Evolutionary conservation across 1,140 invertebrate species (phyloP).

Genomic region (Lethocerus indicus): DNA sequence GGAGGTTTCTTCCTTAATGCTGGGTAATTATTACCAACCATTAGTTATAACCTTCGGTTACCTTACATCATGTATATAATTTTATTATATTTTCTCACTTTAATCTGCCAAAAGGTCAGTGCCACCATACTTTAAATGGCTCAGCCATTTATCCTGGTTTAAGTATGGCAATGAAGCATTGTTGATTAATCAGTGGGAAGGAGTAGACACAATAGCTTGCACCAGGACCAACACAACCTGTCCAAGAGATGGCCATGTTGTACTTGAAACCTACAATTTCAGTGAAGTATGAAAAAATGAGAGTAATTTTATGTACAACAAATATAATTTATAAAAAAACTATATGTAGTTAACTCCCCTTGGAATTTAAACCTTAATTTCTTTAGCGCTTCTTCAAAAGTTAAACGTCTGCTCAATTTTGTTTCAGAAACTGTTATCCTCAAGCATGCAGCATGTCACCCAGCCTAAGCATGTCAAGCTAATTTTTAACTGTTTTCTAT

Average conservation of each 20-base stretch:
- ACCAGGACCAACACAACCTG: slow-evolving; percentile 53
- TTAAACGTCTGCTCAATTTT: too few relatives aligned
- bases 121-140: slow-evolving; percentile 75
- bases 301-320: too few relatives aligned
- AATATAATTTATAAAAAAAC: too few relatives aligned
- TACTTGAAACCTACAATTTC: slow-evolving; percentile 66
- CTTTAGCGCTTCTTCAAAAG: too few relatives aligned
- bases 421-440: too few relatives aligned
- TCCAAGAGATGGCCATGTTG: slow-evolving; percentile 51
- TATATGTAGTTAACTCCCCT: too few relatives aligned
- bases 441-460: too few relatives aligned
- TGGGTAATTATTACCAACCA: slow-evolving; percentile 38
- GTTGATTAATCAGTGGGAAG: slow-evolving; percentile 83
- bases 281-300: too few relatives aligned
- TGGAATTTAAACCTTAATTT: too few relatives aligned
- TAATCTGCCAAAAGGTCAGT: slow-evolving; percentile 45
- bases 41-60: neutral
- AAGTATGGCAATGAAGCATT: slow-evolving; percentile 85
- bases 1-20: slow-evolving; percentile 92
- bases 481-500: neutral
- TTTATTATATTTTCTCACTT: neutral
- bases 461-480: too few relatives aligned
- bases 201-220: slow-evolving; percentile 51
- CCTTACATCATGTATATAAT: neutral
- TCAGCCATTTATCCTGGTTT: slow-evolving; percentile 91